Evolutionary conservation across 2,113 vertebrate species (phyloP), one percentile per base, ranked within the genome.

Genomic region (Garra rufa): DNA sequence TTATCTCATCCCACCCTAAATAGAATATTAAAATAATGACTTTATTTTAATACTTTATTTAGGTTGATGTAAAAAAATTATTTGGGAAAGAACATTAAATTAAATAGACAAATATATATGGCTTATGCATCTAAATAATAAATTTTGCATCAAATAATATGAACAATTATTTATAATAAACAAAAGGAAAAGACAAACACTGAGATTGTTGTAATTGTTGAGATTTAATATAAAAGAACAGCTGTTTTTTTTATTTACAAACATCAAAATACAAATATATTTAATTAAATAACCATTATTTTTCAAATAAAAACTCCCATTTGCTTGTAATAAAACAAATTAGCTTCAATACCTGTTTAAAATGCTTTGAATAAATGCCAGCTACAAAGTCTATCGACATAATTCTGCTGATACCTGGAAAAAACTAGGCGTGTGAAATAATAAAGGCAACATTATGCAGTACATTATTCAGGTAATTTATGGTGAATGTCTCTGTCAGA

Each of bases 221-320:
- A 91, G 90, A 71, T 85, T 88, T 88, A 81, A 88, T 88, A 89
- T 83, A 90, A 89, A 91, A 90, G 41, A 85, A 76, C 81, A 65
- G 3, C 5, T 81, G 67, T 83, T 88, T 83, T 86, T 73, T 86
- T 73, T 88, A 90, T 88, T 90, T 85, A 91, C 82, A 91, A 89
- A 90, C 90, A 90, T 28, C 70, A 91, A 89, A 91, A 92, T 91
- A 93, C 81, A 89, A 90, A 92, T 83, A 90, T 57, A 80, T 88
- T 84, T 71, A 6, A 83, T 93, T 90, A 94, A 94, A 94, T 92
- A 94, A 91, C 88, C 88, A 17, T 75, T 85, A 84, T 50, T 86
- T 26, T 17, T 61, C 44, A 88, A 83, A 89, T 87, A 90, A 86
- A 92, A 88, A 90, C 80, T 85, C 89, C 81, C 59, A 85, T 86